Base-by-base conservation (phyloP, 2,888 invertebrate genomes). In the Bruchidius siliquastri region DNA sequence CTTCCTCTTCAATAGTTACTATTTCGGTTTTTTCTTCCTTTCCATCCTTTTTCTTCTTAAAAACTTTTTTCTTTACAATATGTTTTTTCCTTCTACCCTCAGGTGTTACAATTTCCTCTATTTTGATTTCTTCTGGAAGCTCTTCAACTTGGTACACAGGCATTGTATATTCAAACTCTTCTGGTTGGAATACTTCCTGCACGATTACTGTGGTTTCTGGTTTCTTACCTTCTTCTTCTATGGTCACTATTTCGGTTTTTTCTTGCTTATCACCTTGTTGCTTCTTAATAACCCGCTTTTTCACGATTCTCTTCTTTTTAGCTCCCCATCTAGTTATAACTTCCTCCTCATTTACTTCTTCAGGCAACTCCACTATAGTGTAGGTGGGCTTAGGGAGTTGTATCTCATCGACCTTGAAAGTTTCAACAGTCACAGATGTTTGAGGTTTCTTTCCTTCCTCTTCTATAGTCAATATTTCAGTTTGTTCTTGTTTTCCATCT, bases 1-100 rank as follows among this genome's bases (percentile, higher is more conserved):
- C 81, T 72, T 83, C 82, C 73, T 84, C 81, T 76, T 83, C 79
- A 30, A 82, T 76, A 13, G 83, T 88, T 82, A 80, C 80, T 70
- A 84, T 84, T 80, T 84, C 83, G 0, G 84, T 84, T n/a, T 77
- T 81, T 77, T 84, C 83, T 79, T 83, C 85, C 76, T 83, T 84
- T 1, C 80, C 84, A 67, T 85, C 86, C 77, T 83, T 83, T 70
- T 82, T 83, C 77, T 85, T 88, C 67, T 81, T 83, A n/a, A 81
- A 77, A 66, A 77, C 78, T 0, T 80, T 77, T 20, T 77, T 78
- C 77, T 81, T 85, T 71, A 82, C 81, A 79, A 72, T 79, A 67
- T 85, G 76, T 79, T 82, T 83, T 77, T 83, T 80, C 21, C 72
- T 72, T 10, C 78, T 75, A 26, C 79, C 84, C 73, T 79, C 82